Conservation (phyloP, 2,888 invertebrate species). For the Lasioglossum vierecki region DNA sequence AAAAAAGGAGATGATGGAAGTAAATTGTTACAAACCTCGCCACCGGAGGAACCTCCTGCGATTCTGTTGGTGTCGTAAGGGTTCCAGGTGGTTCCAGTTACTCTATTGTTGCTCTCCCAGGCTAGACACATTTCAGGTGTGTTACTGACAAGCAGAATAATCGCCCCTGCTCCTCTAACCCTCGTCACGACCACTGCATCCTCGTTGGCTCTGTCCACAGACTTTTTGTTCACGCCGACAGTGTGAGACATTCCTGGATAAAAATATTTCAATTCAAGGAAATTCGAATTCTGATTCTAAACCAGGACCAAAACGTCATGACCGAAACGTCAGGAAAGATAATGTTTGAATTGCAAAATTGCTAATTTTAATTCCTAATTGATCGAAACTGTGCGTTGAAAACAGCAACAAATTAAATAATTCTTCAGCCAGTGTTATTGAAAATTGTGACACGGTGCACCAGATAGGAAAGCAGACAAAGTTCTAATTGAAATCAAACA, state of each 20-base stretch:
- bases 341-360: too few relatives aligned
- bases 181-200: constrained; percentile 89
- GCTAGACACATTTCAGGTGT: constrained; percentile 95
- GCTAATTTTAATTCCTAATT: too few relatives aligned
- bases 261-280: neutral
- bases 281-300: neutral
- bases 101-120: constrained; percentile 92
- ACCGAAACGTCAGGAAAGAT: too few relatives aligned
- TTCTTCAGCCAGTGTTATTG: neutral
- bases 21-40: constrained; percentile 87
- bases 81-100: constrained; percentile 92
- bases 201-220: constrained; percentile 84
- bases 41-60: constrained; percentile 95
- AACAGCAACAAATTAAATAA: too few relatives aligned
- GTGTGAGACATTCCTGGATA: constrained; percentile 88
- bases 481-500: neutral
- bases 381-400: too few relatives aligned
- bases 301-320: too few relatives aligned
- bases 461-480: neutral
- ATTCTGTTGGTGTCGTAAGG: constrained; percentile 91
- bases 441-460: neutral
- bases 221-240: constrained; percentile 87
- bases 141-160: constrained; percentile 93
- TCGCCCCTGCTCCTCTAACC: constrained; percentile 90
- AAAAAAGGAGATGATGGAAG: neutral